Evolutionary conservation across 2,113 vertebrate genomes (phyloP).

Genomic region (Isurus oxyrinchus): DNA sequence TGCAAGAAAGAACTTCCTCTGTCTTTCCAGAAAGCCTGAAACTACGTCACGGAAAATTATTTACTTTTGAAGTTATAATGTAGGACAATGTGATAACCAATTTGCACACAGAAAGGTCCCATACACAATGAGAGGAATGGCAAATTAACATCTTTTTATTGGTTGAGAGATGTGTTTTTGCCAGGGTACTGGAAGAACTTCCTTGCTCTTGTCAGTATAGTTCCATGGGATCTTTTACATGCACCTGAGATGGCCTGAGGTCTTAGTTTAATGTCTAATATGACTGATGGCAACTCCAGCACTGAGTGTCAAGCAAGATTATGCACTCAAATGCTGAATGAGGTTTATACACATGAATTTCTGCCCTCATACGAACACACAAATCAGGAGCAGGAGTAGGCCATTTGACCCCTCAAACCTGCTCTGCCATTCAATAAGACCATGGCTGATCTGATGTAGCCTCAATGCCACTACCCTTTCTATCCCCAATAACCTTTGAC

Average conservation of each 20-base stretch:
- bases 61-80: background rate
- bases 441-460: no score
- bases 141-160: background rate
- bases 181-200: background rate
- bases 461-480: no score
- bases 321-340: background rate
- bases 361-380: background rate
- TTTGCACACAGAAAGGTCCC: background rate
- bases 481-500: no score
- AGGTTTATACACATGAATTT: background rate
- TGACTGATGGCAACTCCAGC: background rate
- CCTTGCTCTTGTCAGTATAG: background rate
- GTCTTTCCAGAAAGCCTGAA: background rate
- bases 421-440: no score
- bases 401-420: no score
- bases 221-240: background rate
- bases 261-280: background rate
- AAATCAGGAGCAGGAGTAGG: no score
- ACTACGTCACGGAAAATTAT: background rate
- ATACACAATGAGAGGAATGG: background rate
- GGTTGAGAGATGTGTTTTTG: background rate
- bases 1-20: background rate
- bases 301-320: background rate
- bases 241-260: background rate
- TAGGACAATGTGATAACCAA: background rate